phyloP scores from a whole-genome alignment of 2,113 vertebrate genomes.

The Garra rufa region DNA sequence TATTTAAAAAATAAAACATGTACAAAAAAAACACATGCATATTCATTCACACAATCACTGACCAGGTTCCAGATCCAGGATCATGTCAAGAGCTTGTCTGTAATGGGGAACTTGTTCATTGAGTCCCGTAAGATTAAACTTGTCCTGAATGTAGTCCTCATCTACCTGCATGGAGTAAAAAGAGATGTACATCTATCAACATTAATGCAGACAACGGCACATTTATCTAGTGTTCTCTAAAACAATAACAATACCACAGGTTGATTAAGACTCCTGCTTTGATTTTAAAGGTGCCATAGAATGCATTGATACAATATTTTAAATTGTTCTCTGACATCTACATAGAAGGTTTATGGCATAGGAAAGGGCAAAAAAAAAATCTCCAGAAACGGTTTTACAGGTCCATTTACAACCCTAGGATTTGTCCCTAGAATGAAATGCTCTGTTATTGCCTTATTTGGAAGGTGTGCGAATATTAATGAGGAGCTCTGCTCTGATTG shows the following conservation, averaged over 20 bases:
- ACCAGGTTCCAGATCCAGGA: constrained; percentile 93
- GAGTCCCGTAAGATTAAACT: constrained; percentile 92
- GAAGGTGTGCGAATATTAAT: too few relatives aligned
- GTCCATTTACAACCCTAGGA: too few relatives aligned
- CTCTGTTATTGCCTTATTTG: too few relatives aligned
- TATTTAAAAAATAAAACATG: background rate
- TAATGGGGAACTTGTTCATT: constrained; percentile 96
- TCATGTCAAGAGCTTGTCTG: constrained; percentile 93
- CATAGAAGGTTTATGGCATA: too few relatives aligned
- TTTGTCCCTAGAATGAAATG: too few relatives aligned
- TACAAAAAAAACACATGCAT: background rate
- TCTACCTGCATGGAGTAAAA: constrained; percentile 79
- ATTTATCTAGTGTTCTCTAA: background rate
- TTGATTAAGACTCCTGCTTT: background rate
- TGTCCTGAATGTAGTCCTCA: constrained; percentile 96
- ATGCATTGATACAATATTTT: too few relatives aligned
- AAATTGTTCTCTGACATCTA: too few relatives aligned
- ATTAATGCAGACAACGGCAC: background rate
- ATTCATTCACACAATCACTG: constrained; percentile 33
- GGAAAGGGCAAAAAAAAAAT: too few relatives aligned
- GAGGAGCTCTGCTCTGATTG: too few relatives aligned
- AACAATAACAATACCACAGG: background rate
- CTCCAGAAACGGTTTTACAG: too few relatives aligned
- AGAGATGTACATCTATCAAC: background rate
- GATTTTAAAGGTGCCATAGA: too few relatives aligned